A percentile compares a stretch with the other conserved stretches of the same genome.
Conservation (phyloP, 1,140 invertebrate genomes). For the Vollenhovia emeryi region DNA sequence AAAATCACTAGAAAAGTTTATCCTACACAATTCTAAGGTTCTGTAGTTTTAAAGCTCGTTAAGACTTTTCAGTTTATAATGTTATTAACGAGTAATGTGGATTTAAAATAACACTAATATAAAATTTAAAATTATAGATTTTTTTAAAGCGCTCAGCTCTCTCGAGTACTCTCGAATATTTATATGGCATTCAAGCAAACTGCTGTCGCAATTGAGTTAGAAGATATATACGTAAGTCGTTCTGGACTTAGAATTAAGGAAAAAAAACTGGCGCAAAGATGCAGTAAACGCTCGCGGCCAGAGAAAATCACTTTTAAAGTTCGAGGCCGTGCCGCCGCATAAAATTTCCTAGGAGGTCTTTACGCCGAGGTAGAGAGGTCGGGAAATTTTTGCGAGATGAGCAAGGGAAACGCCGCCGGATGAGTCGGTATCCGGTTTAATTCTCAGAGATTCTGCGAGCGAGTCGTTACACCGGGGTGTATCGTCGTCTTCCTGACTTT, state of each 20-base stretch:
- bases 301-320: conserved; percentile 43
- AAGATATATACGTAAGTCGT: not conserved
- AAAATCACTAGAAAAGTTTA: not conserved
- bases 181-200: not conserved
- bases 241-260: not conserved
- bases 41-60: not conserved
- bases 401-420: not conserved
- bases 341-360: not conserved
- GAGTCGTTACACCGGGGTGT: conserved; percentile 9
- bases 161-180: not conserved
- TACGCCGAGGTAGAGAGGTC: not conserved
- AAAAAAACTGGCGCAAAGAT: conserved; percentile 1
- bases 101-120: not conserved
- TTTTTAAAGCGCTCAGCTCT: not conserved
- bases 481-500: conserved; percentile 10
- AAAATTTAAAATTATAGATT: not conserved
- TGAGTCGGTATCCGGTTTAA: conserved; percentile 23
- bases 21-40: not conserved
- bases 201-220: not conserved
- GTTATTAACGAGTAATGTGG: not conserved
- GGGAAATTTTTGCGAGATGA: conserved; percentile 12
- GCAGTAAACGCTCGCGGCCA: conserved; percentile 6
- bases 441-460: not conserved
- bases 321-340: not conserved
- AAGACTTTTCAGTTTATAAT: not conserved